These are phyloP conservation scores for Stomatorhinus walkeri DNA, from an alignment of 2,797 vertebrate species.

Conservation along the genomic window DNA sequence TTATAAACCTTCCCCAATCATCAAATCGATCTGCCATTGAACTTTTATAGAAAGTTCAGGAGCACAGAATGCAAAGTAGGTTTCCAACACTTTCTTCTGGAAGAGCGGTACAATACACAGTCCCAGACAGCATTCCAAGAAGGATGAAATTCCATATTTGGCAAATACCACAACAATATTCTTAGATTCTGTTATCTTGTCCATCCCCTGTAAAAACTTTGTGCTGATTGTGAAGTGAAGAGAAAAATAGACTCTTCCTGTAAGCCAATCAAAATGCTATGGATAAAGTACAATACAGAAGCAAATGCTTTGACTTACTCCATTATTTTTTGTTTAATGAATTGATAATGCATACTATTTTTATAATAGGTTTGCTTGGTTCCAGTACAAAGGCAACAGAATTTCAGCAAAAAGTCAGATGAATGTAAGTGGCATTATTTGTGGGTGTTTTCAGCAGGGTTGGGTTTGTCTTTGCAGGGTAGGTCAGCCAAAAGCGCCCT, in stretches of 20 bases:
- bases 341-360: neutral
- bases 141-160: neutral
- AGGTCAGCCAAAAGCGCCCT: neutral
- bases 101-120: neutral
- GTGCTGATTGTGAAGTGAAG: neutral
- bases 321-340: neutral
- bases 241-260: neutral
- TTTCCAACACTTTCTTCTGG: neutral
- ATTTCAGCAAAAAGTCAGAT: neutral
- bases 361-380: neutral
- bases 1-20: neutral
- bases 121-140: neutral
- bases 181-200: neutral
- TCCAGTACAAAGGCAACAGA: neutral
- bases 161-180: neutral
- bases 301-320: neutral
- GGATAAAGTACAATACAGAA: neutral
- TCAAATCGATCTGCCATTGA: neutral
- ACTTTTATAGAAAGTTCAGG: neutral
- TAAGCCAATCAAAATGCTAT: neutral
- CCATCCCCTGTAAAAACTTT: neutral
- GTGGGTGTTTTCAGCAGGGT: neutral
- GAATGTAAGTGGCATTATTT: constrained; percentile 2
- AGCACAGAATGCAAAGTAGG: neutral
- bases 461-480: neutral